Conservation (phyloP, 2,797 vertebrate species). For the Emys orbicularis region DNA sequence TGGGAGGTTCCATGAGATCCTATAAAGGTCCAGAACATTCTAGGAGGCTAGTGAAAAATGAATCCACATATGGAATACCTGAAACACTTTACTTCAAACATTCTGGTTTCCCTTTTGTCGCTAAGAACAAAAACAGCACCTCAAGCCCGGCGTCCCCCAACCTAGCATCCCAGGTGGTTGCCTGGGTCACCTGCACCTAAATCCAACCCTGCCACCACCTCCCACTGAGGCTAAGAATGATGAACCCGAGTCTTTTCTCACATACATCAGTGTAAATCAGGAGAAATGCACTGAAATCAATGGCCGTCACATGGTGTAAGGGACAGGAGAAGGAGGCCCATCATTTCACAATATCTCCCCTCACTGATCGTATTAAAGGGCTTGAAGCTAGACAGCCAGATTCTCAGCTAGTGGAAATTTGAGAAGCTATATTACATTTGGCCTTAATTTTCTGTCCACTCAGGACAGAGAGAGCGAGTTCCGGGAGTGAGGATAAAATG, state of each 20-base stretch:
- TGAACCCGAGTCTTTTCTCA: background rate
- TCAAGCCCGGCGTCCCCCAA: rapidly evolving
- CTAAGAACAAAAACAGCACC: too few species aligned
- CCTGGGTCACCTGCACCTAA: too few species aligned
- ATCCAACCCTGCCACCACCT: background rate
- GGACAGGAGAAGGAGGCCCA: background rate
- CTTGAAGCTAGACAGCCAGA: background rate
- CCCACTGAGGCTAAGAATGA: background rate
- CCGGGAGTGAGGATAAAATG: background rate
- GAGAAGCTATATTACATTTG: background rate
- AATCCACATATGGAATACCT: too few species aligned
- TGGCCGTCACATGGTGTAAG: background rate
- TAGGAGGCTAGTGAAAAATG: too few species aligned
- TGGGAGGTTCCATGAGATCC: too few species aligned
- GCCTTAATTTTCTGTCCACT: background rate
- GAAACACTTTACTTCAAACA: too few species aligned
- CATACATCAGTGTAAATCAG: background rate
- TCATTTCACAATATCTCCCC: background rate
- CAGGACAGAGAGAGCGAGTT: background rate
- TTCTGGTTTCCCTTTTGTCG: too few species aligned
- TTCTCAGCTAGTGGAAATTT: background rate
- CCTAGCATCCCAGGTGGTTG: too few species aligned
- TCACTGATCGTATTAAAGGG: background rate
- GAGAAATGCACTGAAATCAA: background rate
- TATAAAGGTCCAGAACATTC: too few species aligned